Base-by-base conservation (phyloP, 2,113 vertebrate species). In the Camarhynchus parvulus region DNA sequence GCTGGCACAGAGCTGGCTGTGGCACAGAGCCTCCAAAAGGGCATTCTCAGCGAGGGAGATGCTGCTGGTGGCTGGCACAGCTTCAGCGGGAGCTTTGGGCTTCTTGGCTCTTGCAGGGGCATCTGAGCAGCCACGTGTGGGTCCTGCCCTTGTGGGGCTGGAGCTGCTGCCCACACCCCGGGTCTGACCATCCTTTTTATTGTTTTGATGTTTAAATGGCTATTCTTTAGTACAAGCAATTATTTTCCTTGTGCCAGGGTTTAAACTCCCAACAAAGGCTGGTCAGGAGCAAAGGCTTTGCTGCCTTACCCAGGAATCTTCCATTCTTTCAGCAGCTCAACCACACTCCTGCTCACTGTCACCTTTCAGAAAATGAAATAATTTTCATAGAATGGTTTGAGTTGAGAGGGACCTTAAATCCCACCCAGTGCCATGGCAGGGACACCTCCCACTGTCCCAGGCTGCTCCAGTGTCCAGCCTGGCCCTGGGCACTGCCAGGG, bases 31-130 rank as follows among this genome's bases (percentile, higher is more conserved):
- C 11, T 11, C 28, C 3, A 3, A 1, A 23, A 42, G 63, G 84
- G 62, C 19, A 2, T 14, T 84, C 18, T 41, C 47, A n/a, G 8
- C 9, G 4, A 13, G 42, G 86, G 59, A 17, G 16, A 4, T 12
- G 64, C 74, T 39, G 67, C 23, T 9, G 31, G 11, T 58, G 23
- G 14, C 73, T 15, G 64, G n/a, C 30, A 53, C 24, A 33, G 9
- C 10, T 10, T 4, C 2, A 10, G 64, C 47, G 11, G 37, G 19
- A 68, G 6, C 39, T 24, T 0, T 5, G 14, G 1, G 14, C 5
- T 2, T 56, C 35, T 1, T 24, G 2, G 2, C n/a, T 82, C 39
- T 13, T 18, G 55, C 55, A 70, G 80, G 53, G 19, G 47, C 13
- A 0, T 15, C 61, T 15, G 49, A 37, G 37, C 22, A 50, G 2